Evolutionary conservation across 2,113 vertebrate genomes (phyloP).

Genomic region (Murina feae): DNA sequence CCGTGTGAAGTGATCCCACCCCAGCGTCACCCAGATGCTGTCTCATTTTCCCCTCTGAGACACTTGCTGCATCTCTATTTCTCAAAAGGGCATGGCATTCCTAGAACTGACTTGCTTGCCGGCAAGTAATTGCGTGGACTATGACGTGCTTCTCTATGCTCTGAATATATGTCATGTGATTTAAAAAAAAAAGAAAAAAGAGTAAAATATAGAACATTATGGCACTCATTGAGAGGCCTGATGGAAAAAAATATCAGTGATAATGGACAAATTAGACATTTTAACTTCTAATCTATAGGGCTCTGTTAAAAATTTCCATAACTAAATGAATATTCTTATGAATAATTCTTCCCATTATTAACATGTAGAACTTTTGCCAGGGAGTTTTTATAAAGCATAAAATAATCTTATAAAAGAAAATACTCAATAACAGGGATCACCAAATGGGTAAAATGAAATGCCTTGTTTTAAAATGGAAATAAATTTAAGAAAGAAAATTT

Average conservation of each 20-base stretch:
- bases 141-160: background rate
- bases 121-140: conserved; percentile 26
- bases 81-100: background rate
- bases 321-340: background rate
- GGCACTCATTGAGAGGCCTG: background rate
- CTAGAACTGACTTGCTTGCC: background rate
- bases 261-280: background rate
- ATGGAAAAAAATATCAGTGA: background rate
- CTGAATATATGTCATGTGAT: background rate
- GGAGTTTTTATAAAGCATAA: background rate
- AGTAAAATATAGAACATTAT: background rate
- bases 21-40: background rate
- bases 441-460: background rate
- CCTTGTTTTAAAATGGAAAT: background rate
- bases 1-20: background rate
- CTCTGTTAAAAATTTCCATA: background rate
- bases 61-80: background rate
- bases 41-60: background rate
- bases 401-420: background rate
- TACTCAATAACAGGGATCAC: background rate
- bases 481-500: background rate
- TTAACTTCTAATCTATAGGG: background rate
- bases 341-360: background rate
- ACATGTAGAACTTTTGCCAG: background rate
- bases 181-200: too few relatives aligned